Evolutionary conservation across 2,888 invertebrate species (phyloP).

Genomic region (Eristalis pertinax): DNA sequence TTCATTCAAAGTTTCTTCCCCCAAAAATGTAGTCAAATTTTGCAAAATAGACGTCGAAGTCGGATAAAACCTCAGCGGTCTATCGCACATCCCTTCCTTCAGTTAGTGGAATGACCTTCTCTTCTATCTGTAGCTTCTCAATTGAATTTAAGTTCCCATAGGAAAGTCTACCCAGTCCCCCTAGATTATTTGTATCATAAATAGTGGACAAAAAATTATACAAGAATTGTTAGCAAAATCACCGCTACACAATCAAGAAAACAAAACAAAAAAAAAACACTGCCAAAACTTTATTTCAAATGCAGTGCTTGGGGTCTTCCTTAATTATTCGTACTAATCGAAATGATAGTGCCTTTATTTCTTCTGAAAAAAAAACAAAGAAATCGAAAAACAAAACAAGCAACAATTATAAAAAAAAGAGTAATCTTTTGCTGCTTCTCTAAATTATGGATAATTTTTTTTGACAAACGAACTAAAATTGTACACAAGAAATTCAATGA

Average conservation of each 20-base stretch:
- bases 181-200: slow-evolving; percentile 6
- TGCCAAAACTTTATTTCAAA: slow-evolving; percentile 59
- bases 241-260: slow-evolving; percentile 10
- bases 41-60: too few relatives aligned
- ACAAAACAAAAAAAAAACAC: slow-evolving; percentile 33
- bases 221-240: slow-evolving; percentile 5
- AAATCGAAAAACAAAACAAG: slow-evolving; percentile 3
- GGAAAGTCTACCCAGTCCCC: slow-evolving; percentile 1
- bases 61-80: too few relatives aligned
- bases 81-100: background rate
- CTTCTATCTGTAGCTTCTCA: background rate
- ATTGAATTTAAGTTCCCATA: background rate
- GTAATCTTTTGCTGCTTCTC: slow-evolving; percentile 38
- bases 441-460: slow-evolving; percentile 12
- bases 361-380: slow-evolving; percentile 38
- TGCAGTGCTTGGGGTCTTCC: slow-evolving; percentile 70
- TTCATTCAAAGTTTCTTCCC: too few relatives aligned
- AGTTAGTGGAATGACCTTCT: background rate
- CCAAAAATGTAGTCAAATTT: too few relatives aligned
- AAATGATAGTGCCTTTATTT: slow-evolving; percentile 72
- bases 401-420: slow-evolving; percentile 29
- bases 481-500: slow-evolving; percentile 16
- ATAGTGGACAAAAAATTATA: slow-evolving; percentile 14
- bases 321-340: slow-evolving; percentile 72
- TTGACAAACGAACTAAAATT: background rate